Percentiles rank a stretch among this genome's conserved stretches.
Conservation (phyloP, 2,113 vertebrate genomes). For the Riparia riparia region DNA sequence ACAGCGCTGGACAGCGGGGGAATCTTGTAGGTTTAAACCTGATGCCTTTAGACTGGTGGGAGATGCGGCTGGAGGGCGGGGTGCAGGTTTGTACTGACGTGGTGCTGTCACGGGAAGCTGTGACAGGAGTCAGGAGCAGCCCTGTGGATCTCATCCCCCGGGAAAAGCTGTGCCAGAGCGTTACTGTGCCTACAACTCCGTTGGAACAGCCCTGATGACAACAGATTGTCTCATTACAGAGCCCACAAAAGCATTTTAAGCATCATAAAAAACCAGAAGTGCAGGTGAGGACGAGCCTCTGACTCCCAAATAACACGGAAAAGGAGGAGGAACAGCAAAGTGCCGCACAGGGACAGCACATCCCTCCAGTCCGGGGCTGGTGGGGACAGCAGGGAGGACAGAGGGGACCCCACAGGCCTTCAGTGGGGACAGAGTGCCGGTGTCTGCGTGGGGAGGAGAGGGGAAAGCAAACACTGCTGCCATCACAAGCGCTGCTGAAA, state of each 20-base stretch:
- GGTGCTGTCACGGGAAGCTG: neutral
- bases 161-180: neutral
- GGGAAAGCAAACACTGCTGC: neutral
- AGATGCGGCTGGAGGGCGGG: neutral
- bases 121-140: neutral
- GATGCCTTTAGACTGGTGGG: accelerated
- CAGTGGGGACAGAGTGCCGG: accelerated
- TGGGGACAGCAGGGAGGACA: accelerated
- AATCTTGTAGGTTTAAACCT: neutral
- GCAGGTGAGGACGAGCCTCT: neutral
- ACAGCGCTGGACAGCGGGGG: accelerated
- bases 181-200: accelerated
- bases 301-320: accelerated
- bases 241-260: neutral
- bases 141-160: accelerated
- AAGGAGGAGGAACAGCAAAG: accelerated
- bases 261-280: neutral
- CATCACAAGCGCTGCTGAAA: neutral
- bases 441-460: accelerated
- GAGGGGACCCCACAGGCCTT: accelerated
- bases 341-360: accelerated
- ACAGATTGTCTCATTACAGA: neutral
- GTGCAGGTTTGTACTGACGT: neutral
- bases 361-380: accelerated
- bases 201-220: neutral